A percentile compares a stretch with the other conserved stretches of the same genome.
Evolutionary conservation across 2,888 invertebrate genomes (phyloP).

Genomic region (Cyclophora punctaria): DNA sequence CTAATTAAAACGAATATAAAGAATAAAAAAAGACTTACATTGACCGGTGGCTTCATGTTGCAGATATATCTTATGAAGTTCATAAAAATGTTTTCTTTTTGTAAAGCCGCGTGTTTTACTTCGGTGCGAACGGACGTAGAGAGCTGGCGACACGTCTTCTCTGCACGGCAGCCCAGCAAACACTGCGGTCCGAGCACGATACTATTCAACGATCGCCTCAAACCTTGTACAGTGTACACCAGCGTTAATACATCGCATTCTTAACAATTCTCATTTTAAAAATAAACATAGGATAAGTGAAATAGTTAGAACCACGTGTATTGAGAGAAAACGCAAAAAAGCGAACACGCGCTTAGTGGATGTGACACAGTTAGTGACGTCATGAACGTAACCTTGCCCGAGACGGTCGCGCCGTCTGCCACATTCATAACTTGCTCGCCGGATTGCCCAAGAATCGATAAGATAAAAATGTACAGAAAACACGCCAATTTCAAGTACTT

Average conservation of each 20-base stretch:
- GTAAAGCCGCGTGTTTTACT: slow-evolving; percentile 28
- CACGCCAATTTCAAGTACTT: slow-evolving; percentile 23
- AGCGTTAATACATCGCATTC: no score
- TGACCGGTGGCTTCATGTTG: slow-evolving; percentile 67
- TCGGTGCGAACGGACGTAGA: slow-evolving; percentile 32
- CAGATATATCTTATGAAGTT: slow-evolving; percentile 46
- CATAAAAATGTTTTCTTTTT: slow-evolving; percentile 27
- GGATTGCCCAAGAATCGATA: slow-evolving; percentile 21
- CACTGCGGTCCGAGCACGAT: slow-evolving; percentile 33
- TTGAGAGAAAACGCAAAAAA: slow-evolving; percentile 37
- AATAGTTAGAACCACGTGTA: slow-evolving; percentile 1
- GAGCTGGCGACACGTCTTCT: slow-evolving; percentile 44
- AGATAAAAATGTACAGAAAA: slow-evolving; percentile 23
- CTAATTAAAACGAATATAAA: background rate
- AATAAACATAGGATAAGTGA: background rate
- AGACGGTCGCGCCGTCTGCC: slow-evolving; percentile 22
- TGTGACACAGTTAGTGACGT: slow-evolving; percentile 9
- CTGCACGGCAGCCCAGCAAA: slow-evolving; percentile 45
- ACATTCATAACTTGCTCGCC: slow-evolving; percentile 20
- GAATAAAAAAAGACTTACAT: slow-evolving; percentile 42
- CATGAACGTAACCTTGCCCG: slow-evolving; percentile 42
- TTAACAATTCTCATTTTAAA: no score
- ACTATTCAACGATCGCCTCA: no score
- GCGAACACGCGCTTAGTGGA: slow-evolving; percentile 11
- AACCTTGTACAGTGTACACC: background rate